Percentiles rank a stretch among this genome's conserved stretches.
Conservation (phyloP, 2,888 invertebrate species). For the Drosophila anomalata region DNA sequence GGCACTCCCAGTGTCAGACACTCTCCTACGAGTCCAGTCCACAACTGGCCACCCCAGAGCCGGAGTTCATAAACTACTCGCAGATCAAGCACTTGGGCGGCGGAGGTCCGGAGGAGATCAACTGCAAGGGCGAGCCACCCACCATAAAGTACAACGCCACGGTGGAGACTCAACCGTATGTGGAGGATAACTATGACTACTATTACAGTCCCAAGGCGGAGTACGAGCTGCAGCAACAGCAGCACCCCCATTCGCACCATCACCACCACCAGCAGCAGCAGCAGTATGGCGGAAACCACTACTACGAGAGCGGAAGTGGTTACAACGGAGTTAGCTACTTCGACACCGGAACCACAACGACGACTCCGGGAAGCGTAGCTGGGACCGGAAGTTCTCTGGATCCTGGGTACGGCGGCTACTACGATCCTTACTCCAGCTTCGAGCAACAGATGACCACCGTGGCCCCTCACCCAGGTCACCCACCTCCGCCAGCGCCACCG, state of each 20-base stretch:
- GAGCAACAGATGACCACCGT: conserved; percentile 65
- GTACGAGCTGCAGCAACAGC: conserved; percentile 66
- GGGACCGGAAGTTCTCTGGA: conserved; percentile 21
- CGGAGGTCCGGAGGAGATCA: conserved; percentile 23
- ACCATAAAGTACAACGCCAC: conserved; percentile 71
- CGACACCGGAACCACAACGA: conserved; percentile 64
- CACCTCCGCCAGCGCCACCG: conserved; percentile 49
- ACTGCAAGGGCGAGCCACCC: conserved; percentile 42
- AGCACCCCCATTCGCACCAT: conserved; percentile 25
- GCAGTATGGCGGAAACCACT: conserved; percentile 47
- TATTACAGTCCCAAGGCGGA: conserved; percentile 72
- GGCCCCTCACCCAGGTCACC: conserved; percentile 28
- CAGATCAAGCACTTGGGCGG: conserved; percentile 79
- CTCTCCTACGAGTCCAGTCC: conserved; percentile 62
- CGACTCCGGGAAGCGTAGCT: conserved; percentile 25
- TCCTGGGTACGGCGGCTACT: conserved; percentile 55
- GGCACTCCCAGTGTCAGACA: conserved; percentile 44
- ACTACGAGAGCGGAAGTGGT: conserved; percentile 67
- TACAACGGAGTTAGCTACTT: conserved; percentile 74
- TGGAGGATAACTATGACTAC: conserved; percentile 69
- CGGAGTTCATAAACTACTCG: conserved; percentile 82
- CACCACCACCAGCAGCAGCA: conserved; percentile 33
- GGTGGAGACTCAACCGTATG: conserved; percentile 70
- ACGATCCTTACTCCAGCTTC: conserved; percentile 67
- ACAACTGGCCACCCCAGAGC: conserved; percentile 73